Conservation (phyloP, 2,797 vertebrate species). For the Gymnothorax javanicus region DNA sequence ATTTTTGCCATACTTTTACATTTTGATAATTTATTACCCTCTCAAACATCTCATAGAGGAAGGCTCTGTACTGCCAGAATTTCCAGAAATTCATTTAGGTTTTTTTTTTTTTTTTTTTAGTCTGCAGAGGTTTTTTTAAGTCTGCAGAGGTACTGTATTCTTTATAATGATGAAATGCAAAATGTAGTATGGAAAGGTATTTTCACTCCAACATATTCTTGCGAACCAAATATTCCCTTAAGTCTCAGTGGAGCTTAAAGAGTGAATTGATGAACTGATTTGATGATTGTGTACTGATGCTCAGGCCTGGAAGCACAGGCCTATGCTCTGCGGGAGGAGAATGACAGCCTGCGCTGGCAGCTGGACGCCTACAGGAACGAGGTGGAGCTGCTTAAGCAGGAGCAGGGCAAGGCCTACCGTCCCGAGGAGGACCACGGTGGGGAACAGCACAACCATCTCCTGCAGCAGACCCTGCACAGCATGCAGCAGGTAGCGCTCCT, state of each 20-base stretch:
- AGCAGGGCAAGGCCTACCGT: constrained; percentile 76
- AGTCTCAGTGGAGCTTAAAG: not conserved
- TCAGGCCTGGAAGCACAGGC: constrained; percentile 78
- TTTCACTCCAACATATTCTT: not conserved
- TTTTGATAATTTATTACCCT: not conserved
- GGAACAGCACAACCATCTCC: constrained; percentile 86
- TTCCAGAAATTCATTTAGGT: not conserved
- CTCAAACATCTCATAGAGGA: not conserved
- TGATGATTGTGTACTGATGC: constrained; percentile 7
- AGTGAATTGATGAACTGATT: not conserved
- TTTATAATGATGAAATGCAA: too few species aligned
- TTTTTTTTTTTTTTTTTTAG: too few species aligned
- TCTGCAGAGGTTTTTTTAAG: too few species aligned
- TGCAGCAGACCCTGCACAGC: constrained; percentile 88
- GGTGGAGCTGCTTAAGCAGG: constrained; percentile 90
- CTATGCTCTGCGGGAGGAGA: constrained; percentile 87
- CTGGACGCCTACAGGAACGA: constrained; percentile 93
- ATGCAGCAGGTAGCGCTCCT: constrained; percentile 86
- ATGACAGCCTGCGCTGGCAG: constrained; percentile 94
- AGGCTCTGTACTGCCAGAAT: not conserved
- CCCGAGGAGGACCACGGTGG: constrained; percentile 79
- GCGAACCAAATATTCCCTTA: not conserved
- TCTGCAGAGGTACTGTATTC: too few species aligned
- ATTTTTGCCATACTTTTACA: not conserved
- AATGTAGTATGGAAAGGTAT: not conserved